These are phyloP conservation scores for Cryptocheilus praepositus DNA, from an alignment of 2,888 invertebrate species.

Conservation along the genomic window DNA sequence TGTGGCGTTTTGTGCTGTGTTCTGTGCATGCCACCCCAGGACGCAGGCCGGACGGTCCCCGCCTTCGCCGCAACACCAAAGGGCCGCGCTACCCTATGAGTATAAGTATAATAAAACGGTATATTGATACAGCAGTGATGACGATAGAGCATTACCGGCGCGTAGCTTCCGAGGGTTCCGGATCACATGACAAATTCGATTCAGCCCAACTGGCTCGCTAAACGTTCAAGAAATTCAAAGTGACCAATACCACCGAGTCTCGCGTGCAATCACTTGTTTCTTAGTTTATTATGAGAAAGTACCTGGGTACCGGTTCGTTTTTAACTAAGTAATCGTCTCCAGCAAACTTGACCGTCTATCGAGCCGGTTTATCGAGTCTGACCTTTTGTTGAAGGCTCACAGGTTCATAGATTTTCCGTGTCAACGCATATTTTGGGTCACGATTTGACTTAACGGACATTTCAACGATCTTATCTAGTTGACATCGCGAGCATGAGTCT, in stretches of 20 bases:
- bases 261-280: too few relatives aligned
- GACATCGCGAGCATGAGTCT: neutral
- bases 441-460: neutral
- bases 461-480: neutral
- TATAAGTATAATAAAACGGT: conserved; percentile 70
- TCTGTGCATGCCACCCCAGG: conserved; percentile 75
- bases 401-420: too few relatives aligned
- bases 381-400: too few relatives aligned
- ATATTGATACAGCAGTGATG: conserved; percentile 37
- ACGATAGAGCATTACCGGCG: neutral
- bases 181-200: conserved; percentile 7
- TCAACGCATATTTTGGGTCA: too few relatives aligned
- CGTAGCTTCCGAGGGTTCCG: conserved; percentile 9
- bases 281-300: too few relatives aligned
- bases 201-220: too few relatives aligned
- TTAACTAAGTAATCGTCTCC: too few relatives aligned
- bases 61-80: conserved; percentile 73
- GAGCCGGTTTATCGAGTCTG: too few relatives aligned
- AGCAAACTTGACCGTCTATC: too few relatives aligned
- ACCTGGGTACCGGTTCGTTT: too few relatives aligned
- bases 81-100: conserved; percentile 74
- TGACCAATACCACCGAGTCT: too few relatives aligned
- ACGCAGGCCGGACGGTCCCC: conserved; percentile 74
- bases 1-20: conserved; percentile 74
- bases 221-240: too few relatives aligned